Percentiles rank a stretch among this genome's conserved stretches.
Conservation (phyloP, 2,113 vertebrate species). For the Dromaius novaehollandiae region DNA sequence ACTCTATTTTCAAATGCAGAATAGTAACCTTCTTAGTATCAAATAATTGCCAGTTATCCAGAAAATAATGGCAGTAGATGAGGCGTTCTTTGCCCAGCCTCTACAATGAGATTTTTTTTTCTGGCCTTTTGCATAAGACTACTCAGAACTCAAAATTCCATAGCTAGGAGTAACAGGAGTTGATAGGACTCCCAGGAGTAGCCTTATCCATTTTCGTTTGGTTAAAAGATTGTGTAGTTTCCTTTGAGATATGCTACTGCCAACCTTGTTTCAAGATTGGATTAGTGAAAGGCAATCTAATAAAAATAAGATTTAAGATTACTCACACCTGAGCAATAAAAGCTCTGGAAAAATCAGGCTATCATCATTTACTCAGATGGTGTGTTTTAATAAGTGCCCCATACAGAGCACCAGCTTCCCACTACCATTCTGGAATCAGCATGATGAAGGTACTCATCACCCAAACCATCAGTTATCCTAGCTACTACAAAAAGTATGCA, state of each 20-base stretch:
- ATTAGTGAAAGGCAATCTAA: background rate
- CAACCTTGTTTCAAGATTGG: background rate
- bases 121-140: background rate
- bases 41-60: background rate
- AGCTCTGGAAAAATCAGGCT: background rate
- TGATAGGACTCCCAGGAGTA: background rate
- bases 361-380: background rate
- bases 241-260: background rate
- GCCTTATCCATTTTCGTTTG: background rate
- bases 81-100: background rate
- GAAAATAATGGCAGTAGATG: background rate
- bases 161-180: background rate
- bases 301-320: background rate
- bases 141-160: background rate
- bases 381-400: fast-evolving
- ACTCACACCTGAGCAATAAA: background rate
- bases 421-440: background rate
- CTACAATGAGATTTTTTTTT: background rate
- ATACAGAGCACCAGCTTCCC: background rate
- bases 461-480: background rate
- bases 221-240: background rate
- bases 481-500: background rate
- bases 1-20: background rate
- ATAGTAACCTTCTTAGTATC: background rate
- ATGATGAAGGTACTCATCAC: background rate